A percentile compares a stretch with the other conserved stretches of the same genome.
phyloP scores from a whole-genome alignment of 2,113 vertebrate genomes.

The Morone chrysops region DNA sequence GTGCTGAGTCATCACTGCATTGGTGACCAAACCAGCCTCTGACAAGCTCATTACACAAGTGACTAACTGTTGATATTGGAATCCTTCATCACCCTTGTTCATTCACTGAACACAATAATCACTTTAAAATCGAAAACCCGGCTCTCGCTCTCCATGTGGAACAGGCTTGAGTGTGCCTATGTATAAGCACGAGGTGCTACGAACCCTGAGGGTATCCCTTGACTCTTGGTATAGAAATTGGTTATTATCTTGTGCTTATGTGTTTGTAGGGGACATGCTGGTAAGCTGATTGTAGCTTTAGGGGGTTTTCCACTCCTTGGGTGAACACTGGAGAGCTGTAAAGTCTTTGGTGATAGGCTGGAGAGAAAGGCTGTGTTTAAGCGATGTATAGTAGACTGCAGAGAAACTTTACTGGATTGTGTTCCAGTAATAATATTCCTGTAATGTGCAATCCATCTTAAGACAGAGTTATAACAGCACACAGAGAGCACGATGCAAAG shows the following conservation, averaged over 20 bases:
- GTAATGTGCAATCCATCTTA: constrained; percentile 57
- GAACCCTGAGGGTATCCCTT: constrained; percentile 19
- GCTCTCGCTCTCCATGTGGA: background rate
- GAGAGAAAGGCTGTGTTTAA: constrained; percentile 15
- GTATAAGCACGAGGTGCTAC: constrained; percentile 15
- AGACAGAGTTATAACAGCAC: constrained; percentile 26
- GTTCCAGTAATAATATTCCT: constrained; percentile 63
- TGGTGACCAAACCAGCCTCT: constrained; percentile 38
- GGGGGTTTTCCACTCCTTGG: constrained; percentile 33
- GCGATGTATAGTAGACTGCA: constrained; percentile 50
- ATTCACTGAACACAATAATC: constrained; percentile 39
- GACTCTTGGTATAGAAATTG: constrained; percentile 49
- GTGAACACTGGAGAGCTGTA: constrained; percentile 32
- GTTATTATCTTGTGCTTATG: constrained; percentile 50
- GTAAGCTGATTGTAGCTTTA: constrained; percentile 56
- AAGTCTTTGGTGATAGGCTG: constrained; percentile 30
- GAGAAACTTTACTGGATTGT: constrained; percentile 41
- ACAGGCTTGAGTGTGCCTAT: background rate
- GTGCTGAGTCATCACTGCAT: constrained; percentile 49
- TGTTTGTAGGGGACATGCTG: constrained; percentile 38
- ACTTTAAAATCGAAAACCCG: constrained; percentile 31
- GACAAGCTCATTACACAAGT: constrained; percentile 67
- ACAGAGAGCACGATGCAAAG: constrained; percentile 22
- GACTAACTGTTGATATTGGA: constrained; percentile 53
- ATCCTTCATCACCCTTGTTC: constrained; percentile 30